A percentile compares a stretch with the other conserved stretches of the same genome.
phyloP scores from a whole-genome alignment of 2,113 vertebrate genomes.

The Chaetura pelagica region DNA sequence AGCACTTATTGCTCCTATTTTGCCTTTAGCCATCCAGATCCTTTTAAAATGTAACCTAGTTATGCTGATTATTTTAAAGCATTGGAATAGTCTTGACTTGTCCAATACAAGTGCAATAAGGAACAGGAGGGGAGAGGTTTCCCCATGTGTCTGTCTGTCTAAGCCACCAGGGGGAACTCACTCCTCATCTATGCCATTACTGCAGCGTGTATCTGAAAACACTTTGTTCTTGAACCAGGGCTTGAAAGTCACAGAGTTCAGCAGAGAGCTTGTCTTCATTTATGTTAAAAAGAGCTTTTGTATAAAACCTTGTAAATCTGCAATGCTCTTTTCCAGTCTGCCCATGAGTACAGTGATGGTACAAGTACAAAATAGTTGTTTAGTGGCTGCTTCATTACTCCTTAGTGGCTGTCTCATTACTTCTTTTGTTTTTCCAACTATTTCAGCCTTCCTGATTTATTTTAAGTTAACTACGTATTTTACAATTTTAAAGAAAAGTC shows the following conservation, averaged over 20 bases:
- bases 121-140: not conserved
- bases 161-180: constrained; percentile 63
- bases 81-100: not conserved
- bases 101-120: not conserved
- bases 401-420: not conserved
- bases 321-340: not conserved
- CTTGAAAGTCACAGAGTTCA: not conserved
- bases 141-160: not conserved
- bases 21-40: not conserved
- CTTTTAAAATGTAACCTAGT: not conserved
- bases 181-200: constrained; percentile 2
- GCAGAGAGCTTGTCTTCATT: not conserved
- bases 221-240: not conserved
- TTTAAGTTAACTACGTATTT: not conserved
- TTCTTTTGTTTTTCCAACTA: not conserved
- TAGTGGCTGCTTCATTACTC: not conserved
- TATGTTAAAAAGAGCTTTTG: not conserved
- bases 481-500: not conserved
- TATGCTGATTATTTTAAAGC: not conserved
- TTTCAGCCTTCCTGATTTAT: not conserved
- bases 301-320: not conserved
- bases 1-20: not conserved
- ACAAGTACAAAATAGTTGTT: not conserved
- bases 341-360: not conserved
- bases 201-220: not conserved